These are phyloP conservation scores for Taphrorychus bicolor DNA, from an alignment of 2,888 invertebrate species.

Conservation along the genomic window DNA sequence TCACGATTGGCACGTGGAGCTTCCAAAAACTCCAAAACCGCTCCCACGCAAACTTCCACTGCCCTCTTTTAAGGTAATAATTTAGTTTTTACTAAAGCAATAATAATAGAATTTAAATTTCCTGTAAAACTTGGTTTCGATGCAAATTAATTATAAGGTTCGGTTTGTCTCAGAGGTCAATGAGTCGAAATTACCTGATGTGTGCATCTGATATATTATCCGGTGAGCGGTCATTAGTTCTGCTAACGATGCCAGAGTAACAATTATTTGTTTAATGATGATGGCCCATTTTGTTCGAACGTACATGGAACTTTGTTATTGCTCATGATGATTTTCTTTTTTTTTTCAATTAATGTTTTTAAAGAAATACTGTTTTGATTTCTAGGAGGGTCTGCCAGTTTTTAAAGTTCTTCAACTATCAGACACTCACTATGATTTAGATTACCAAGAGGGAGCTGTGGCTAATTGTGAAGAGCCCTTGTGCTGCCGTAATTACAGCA, in stretches of 20 bases:
- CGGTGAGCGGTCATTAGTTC: background rate
- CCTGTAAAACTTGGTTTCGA: background rate
- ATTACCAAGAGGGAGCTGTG: conserved; percentile 86
- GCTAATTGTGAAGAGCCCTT: conserved; percentile 94
- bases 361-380: conserved; percentile 14
- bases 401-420: conserved; percentile 95
- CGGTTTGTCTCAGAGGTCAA: conserved; percentile 56
- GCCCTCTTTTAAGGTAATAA: background rate
- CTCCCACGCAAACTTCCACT: conserved; percentile 45
- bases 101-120: background rate
- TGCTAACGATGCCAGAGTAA: background rate
- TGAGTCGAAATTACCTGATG: background rate
- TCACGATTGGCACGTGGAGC: conserved; percentile 86
- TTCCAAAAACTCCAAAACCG: conserved; percentile 85
- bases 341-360: too few species aligned
- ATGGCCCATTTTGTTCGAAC: background rate
- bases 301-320: background rate
- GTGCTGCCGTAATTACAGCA: conserved; percentile 86
- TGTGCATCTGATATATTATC: background rate
- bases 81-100: background rate
- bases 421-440: conserved; percentile 94
- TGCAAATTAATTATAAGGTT: background rate
- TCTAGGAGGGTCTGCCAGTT: conserved; percentile 71
- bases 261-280: background rate
- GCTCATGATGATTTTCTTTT: too few species aligned